Conservation (phyloP, 64 coral and sea anemone species). For the Trachythela sp. region DNA sequence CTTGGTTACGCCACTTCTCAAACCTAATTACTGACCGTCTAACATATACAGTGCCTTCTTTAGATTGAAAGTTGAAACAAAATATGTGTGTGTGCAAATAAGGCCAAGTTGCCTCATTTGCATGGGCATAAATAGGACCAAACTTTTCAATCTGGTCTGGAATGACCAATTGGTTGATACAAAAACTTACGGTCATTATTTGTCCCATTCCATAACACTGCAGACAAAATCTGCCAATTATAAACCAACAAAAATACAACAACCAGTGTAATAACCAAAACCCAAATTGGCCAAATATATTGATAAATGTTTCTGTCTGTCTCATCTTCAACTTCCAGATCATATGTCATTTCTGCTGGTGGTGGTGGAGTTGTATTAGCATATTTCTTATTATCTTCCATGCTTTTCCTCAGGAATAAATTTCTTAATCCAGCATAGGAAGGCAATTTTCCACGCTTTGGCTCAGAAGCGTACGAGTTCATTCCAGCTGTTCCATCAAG, state of each 20-base stretch:
- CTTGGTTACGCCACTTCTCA: too few relatives aligned
- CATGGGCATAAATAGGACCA: too few relatives aligned
- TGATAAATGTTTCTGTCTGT: background rate
- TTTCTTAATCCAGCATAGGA: background rate
- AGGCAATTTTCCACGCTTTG: background rate
- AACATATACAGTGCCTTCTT: too few relatives aligned
- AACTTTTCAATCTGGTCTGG: too few relatives aligned
- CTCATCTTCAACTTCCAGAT: background rate
- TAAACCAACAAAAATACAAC: background rate
- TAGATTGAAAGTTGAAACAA: too few relatives aligned
- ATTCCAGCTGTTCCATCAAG: background rate
- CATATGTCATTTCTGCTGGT: background rate
- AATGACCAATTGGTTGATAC: background rate
- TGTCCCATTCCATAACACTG: background rate
- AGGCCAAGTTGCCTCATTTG: too few relatives aligned
- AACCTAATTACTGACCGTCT: too few relatives aligned
- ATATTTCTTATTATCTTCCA: background rate
- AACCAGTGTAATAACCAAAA: background rate
- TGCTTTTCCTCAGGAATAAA: conserved; percentile 20
- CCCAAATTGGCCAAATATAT: background rate
- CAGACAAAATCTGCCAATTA: background rate
- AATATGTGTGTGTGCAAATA: too few relatives aligned
- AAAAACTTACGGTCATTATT: background rate
- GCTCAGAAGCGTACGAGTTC: background rate
- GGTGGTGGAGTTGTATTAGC: background rate